Conservation (phyloP, 2,888 invertebrate genomes). For the Strigamia maritima region DNA sequence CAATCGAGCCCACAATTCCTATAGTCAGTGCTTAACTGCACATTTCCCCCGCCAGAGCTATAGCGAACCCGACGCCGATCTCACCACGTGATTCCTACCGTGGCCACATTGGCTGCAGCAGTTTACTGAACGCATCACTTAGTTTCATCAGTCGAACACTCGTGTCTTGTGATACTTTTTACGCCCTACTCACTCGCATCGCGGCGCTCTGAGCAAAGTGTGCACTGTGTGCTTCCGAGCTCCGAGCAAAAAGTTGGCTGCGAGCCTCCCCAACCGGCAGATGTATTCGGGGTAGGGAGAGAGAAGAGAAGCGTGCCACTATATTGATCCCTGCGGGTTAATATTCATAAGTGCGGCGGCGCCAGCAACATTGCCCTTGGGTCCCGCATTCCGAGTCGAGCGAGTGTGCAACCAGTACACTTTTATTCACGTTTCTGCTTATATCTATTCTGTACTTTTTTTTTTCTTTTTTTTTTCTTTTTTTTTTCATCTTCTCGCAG, state of each 20-base stretch:
- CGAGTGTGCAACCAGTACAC: background rate
- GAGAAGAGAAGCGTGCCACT: background rate
- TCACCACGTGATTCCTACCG: background rate
- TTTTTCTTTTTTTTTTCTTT: background rate
- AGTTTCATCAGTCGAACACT: background rate
- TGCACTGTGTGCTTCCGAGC: too few relatives aligned
- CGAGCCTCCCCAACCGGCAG: background rate
- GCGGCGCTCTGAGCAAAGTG: background rate
- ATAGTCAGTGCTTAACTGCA: background rate
- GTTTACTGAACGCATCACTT: background rate
- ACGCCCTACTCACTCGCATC: background rate
- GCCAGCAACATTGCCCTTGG: slow-evolving; percentile 2
- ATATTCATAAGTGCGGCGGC: slow-evolving; percentile 15
- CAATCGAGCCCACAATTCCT: background rate
- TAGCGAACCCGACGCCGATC: background rate
- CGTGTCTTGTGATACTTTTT: background rate
- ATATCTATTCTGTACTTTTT: background rate
- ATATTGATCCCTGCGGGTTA: slow-evolving; percentile 9
- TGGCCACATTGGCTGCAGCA: slow-evolving; percentile 15
- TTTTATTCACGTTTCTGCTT: slow-evolving; percentile 6
- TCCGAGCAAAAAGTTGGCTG: background rate
- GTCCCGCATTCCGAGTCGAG: background rate
- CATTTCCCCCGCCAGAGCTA: background rate
- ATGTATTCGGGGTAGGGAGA: background rate
- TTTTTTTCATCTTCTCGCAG: background rate